Base-by-base conservation (phyloP, 2,888 invertebrate species). In the Coelinius sp. region DNA sequence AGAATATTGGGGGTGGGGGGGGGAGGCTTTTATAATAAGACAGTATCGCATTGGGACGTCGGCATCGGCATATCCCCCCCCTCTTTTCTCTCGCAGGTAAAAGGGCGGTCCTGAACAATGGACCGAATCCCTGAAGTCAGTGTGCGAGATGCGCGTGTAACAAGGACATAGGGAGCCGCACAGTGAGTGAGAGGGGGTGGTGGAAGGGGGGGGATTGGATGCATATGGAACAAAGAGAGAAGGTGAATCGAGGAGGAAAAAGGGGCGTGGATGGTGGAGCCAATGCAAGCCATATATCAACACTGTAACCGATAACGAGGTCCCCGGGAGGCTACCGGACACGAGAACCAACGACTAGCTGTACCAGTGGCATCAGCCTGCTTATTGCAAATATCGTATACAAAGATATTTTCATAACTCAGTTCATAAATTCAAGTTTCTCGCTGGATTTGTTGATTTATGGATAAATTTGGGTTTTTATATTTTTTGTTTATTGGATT, bases 281-380 rank as follows among this genome's bases (percentile, higher is more conserved):
- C 81, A 80, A 79, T 80, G 80, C 76, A 71, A 79, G 82, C 83
- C 83, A 84, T 86, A 85, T 85, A 85, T 85, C 85, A 85, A 86
- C 85, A 83, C 83, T 80, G 81, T 82, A 44, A 81, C 84, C 85
- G 85, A 86, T 86, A 86, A 86, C 85, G 85, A 85, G 85, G 84
- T 84, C 83, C 80, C 82, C 82, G 78, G 80, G 82, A 85, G 83
- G 82, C 85, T 85, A 85, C 85, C 78, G 83, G 81, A 76, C 70
- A 76, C 56, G 62, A 73, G 53, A 73, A 73, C 70, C 71, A 53
- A 68, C 44, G 66, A 49, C 49, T 64, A 68, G 64, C 53, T 65
- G 66, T 65, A 38, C 56, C n/a, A n/a, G n/a, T n/a, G n/a, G n/a
- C n/a, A n/a, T 17, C 38, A 63, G 44, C 25, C 17, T 22, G 10